These are phyloP conservation scores for Bradynema listronoti DNA, from an alignment of 1,140 invertebrate species.

Conservation along the genomic window DNA sequence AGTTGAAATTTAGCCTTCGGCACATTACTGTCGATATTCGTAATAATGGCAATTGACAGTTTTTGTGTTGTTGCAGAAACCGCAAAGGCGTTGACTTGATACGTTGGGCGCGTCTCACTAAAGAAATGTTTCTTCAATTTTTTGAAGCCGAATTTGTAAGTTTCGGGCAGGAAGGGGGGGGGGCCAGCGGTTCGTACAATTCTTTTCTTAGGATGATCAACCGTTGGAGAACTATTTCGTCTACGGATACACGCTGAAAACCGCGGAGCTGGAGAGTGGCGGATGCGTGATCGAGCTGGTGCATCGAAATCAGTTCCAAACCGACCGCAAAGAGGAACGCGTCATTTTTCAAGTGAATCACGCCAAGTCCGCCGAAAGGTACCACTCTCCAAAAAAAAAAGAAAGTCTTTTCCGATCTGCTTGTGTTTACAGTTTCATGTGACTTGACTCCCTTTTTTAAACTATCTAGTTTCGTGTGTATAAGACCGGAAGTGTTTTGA, in stretches of 20 bases:
- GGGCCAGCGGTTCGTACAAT: not conserved
- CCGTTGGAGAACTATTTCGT: conserved; percentile 33
- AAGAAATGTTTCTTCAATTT: conserved; percentile 35
- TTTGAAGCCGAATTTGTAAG: conserved; percentile 47
- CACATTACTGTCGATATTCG: no score
- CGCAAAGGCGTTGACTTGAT: conserved; percentile 26
- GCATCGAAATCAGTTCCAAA: conserved; percentile 39
- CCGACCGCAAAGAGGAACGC: conserved; percentile 38
- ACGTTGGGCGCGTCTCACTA: conserved; percentile 39
- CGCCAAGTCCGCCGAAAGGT: conserved; percentile 30
- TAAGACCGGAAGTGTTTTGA: no score
- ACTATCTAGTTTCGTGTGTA: no score
- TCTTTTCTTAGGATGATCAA: conserved; percentile 36
- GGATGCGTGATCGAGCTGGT: conserved; percentile 26
- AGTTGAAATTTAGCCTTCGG: no score
- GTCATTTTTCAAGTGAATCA: conserved; percentile 34
- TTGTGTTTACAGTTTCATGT: no score
- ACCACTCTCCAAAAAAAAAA: no score
- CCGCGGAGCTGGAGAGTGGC: conserved; percentile 28
- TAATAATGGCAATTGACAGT: not conserved
- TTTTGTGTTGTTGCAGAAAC: conserved; percentile 9
- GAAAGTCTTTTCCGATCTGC: no score
- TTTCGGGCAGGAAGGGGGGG: not conserved
- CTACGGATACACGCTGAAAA: conserved; percentile 31
- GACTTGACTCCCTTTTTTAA: no score